Evolutionary conservation across 2,113 vertebrate genomes (phyloP).

Genomic region (Cathartes aura): DNA sequence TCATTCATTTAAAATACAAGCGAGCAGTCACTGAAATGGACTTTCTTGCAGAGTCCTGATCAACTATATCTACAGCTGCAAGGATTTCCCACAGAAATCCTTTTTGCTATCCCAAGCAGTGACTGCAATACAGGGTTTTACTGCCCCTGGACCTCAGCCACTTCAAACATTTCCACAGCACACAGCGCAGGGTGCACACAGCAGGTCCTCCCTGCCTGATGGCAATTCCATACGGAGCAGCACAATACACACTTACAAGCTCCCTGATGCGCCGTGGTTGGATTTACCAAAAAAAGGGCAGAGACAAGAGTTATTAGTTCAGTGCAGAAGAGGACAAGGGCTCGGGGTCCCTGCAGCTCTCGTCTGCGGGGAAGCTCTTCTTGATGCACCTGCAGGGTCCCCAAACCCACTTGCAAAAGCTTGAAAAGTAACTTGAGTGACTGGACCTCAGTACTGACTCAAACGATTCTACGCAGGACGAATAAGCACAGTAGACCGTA

Average conservation of each 20-base stretch:
- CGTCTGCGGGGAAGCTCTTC: neutral
- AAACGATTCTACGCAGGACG: neutral
- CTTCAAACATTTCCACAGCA: neutral
- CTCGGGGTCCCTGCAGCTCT: neutral
- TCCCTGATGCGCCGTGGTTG: neutral
- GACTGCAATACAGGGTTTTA: neutral
- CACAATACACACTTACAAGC: neutral
- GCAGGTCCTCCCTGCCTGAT: neutral
- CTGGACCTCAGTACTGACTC: neutral
- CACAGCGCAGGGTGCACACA: rapidly evolving
- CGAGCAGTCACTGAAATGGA: neutral
- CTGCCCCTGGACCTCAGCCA: neutral
- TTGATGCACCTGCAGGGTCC: neutral
- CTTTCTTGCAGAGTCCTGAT: neutral
- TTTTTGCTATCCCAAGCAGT: neutral
- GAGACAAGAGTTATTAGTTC: neutral
- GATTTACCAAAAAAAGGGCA: neutral
- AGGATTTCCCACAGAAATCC: neutral
- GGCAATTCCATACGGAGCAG: neutral
- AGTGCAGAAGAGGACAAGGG: neutral
- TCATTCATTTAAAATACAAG: neutral
- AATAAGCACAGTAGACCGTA: neutral
- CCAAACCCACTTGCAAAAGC: neutral
- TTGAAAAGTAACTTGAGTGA: neutral
- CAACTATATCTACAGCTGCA: neutral